phyloP scores from a whole-genome alignment of 1,140 invertebrate species.

The Leguminivora glycinivorella region DNA sequence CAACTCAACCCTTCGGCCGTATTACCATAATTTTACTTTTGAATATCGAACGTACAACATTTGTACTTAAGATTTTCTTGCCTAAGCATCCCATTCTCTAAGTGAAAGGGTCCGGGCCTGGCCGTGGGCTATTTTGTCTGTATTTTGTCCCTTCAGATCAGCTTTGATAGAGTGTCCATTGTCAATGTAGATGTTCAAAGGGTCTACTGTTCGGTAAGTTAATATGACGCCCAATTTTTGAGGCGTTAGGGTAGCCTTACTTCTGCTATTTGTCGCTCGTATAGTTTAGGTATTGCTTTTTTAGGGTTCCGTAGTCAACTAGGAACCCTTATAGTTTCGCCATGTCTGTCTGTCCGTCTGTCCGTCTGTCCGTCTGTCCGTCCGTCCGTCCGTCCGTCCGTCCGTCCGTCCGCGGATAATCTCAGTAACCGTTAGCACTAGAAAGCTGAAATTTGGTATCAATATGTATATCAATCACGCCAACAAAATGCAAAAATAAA shows the following conservation, averaged over 20 bases:
- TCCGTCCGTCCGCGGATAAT: no score
- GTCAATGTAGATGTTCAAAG: constrained; percentile 10
- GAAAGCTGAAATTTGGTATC: no score
- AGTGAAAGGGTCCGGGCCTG: constrained; percentile 15
- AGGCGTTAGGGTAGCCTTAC: background rate
- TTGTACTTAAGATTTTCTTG: background rate
- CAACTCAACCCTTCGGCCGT: background rate
- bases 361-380: no score
- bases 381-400: no score
- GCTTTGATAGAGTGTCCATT: constrained; percentile 19
- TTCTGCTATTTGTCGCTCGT: background rate
- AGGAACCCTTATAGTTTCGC: no score
- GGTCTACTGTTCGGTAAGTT: background rate
- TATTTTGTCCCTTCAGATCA: constrained; percentile 21
- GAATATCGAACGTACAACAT: background rate
- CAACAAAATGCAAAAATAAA: no score
- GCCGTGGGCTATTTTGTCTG: constrained; percentile 13
- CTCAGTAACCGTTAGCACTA: no score
- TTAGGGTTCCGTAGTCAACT: no score
- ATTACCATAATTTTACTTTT: background rate
- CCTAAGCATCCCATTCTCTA: background rate
- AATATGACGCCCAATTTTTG: constrained; percentile 13
- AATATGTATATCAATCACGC: no score
- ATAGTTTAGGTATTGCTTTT: no score
- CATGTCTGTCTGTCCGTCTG: no score